Evolutionary conservation across 2,888 invertebrate species (phyloP).

Genomic region (Pristionchus maxplancki): DNA sequence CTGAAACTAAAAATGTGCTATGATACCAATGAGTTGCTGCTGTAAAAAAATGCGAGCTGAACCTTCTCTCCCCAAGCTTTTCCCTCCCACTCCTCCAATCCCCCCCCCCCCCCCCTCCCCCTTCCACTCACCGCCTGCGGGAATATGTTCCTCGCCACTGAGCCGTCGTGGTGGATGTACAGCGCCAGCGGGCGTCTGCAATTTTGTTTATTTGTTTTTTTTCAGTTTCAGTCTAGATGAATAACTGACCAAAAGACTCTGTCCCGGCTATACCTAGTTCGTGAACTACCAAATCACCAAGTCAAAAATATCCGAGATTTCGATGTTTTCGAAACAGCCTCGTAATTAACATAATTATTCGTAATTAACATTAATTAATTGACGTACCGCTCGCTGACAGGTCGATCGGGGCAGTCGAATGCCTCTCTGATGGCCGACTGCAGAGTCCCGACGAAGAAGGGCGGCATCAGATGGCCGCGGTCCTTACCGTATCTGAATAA

Average conservation of each 20-base stretch:
- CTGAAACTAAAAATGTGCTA: neutral
- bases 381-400: slow-evolving; percentile 39
- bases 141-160: slow-evolving; percentile 95
- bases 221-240: neutral
- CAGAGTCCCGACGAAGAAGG: slow-evolving; percentile 59
- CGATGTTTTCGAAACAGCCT: neutral
- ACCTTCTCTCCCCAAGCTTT: too few relatives aligned
- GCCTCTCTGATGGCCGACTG: slow-evolving; percentile 58
- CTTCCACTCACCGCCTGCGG: slow-evolving; percentile 53
- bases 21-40: too few relatives aligned
- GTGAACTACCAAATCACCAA: neutral
- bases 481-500: slow-evolving; percentile 60
- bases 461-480: slow-evolving; percentile 52
- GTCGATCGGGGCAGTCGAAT: slow-evolving; percentile 59
- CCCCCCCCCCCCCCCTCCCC: neutral
- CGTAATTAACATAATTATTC: neutral
- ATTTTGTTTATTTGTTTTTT: neutral
- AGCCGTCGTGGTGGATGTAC: slow-evolving; percentile 96
- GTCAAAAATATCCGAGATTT: neutral
- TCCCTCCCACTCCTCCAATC: neutral
- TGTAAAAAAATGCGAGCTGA: too few relatives aligned
- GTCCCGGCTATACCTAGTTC: neutral
- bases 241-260: too few relatives aligned
- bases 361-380: neutral
- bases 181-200: slow-evolving; percentile 89